Base-by-base conservation (phyloP, 2,113 vertebrate species). In the Panthera leo region DNA sequence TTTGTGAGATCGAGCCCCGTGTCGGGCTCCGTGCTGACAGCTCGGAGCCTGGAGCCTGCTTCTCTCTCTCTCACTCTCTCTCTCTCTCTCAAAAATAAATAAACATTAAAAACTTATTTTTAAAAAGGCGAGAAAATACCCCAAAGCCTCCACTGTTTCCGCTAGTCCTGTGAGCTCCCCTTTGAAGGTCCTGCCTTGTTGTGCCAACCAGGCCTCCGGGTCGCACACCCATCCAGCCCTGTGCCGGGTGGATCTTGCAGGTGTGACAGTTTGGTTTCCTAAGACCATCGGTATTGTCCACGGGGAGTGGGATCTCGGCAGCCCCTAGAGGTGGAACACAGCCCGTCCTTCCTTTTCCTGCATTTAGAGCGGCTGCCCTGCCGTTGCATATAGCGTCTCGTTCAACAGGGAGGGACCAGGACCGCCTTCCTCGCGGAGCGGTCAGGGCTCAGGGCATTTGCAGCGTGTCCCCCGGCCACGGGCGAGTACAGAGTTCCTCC, bases 151-250 rank as follows among this genome's bases (percentile, higher is more conserved):
- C 7, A 34, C 29, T 1, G 4, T 1, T 7, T 78, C 21, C 8
- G 34, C 34, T 67, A 21, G 34, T 27, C 18, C 18, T 31, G 5
- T 63, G 48, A 10, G 6, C 0, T 16, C n/a, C 75, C 27, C 23
- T 31, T 9, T 18, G 29, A 15, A 25, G 36, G 5, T 42, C 55
- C 34, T 51, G 48, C 15, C 31, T 36, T 18, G 29, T 36, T 19
- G 14, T n/a, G 51, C 34, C 16, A 1, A 1, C 0, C 3, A 25
- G 82, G 18, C 5, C 39, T 12, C 19, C 10, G 5, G 5, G 9
- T n/a, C 71, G 23, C 96, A 27, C 29, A 25, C 68, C 48, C 0
- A 0, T 3, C 25, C 7, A 34, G 71, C 2, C 31, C 65, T 23
- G 75, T 5, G 11, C 53, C 5, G 2, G 45, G 48, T 16, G 83